These are phyloP conservation scores for Folsomia manolachei DNA, from an alignment of 2,888 invertebrate genomes.

Conservation along the genomic window DNA sequence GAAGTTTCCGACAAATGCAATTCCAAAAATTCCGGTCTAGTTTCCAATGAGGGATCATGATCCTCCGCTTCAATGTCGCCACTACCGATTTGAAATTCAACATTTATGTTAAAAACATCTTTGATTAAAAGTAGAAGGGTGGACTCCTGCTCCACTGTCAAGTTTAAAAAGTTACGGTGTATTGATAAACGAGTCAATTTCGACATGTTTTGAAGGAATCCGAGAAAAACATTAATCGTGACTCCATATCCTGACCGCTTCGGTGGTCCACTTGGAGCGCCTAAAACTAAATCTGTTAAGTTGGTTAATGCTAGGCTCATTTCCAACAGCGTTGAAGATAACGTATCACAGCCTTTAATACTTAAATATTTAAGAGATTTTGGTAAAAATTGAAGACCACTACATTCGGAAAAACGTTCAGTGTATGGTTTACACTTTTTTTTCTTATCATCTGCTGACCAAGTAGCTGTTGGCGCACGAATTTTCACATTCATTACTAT, in stretches of 20 bases:
- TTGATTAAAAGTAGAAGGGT: too few species aligned
- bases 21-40: too few species aligned
- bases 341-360: conserved; percentile 22
- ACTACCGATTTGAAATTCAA: too few species aligned
- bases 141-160: neutral
- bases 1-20: too few species aligned
- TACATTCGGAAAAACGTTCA: conserved; percentile 20
- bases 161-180: neutral
- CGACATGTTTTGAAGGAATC: conserved; percentile 15
- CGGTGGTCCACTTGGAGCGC: neutral
- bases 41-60: too few species aligned
- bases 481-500: conserved; percentile 30
- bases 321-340: conserved; percentile 13
- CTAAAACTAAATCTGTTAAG: conserved; percentile 17
- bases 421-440: neutral
- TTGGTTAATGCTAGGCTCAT: conserved; percentile 10
- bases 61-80: too few species aligned
- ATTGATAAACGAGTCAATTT: conserved; percentile 12
- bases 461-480: conserved; percentile 7
- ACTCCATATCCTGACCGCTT: conserved; percentile 19
- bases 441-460: conserved; percentile 1
- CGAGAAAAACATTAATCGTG: conserved; percentile 21
- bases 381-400: conserved; percentile 21
- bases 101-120: too few species aligned
- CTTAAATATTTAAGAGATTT: conserved; percentile 15